Evolutionary conservation across 92 coral and sea anemone genomes (phyloP), one percentile per base, ranked within the genome.

Genomic region (Chrysogorgia sp.): DNA sequence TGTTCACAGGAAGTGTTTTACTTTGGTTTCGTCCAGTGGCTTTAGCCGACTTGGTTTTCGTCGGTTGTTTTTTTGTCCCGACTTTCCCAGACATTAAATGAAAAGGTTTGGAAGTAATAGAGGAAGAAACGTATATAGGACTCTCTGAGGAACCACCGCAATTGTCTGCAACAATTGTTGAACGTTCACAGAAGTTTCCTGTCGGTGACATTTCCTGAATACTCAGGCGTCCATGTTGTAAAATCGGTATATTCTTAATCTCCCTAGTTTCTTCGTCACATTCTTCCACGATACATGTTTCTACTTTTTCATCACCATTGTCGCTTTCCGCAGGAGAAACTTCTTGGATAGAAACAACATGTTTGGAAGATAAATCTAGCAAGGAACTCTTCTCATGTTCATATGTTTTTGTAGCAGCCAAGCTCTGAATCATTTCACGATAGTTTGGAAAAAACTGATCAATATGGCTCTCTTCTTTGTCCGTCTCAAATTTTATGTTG

Each of bases 351-450:
- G 81, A 49, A 21, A 90, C 68, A 45, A 68, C 66, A 40, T 71
- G 32, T n/a, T 61, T 71, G 41, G 53, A 60, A 30, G 48, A 17
- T 19, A 21, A 0, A 34, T 23, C 59, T 22, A 45, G 79, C 10
- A 7, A 2, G 13, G 0, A 40, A 34, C 56, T 52, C 25, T 10
- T 21, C 21, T 29, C 20, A 37, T 79, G 30, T 28, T 37, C 70
- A 8, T 82, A 45, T 15, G 84, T 58, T 22, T 81, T 58, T n/a
- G 79, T 78, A 2, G 82, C 82, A 6, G 93, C 89, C 17, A 90
- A 72, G 29, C 74, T 88, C 72, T 88, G 93, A 50, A 93, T 88
- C 61, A 93, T 88, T 75, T 88, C 97, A 49, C 96, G 68, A 87
- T 93, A 93, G 83, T 93, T 90, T 34, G 86, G 74, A 34, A 90